Base-by-base conservation (phyloP, 2,888 invertebrate genomes). In the Itoplectis maculator region DNA sequence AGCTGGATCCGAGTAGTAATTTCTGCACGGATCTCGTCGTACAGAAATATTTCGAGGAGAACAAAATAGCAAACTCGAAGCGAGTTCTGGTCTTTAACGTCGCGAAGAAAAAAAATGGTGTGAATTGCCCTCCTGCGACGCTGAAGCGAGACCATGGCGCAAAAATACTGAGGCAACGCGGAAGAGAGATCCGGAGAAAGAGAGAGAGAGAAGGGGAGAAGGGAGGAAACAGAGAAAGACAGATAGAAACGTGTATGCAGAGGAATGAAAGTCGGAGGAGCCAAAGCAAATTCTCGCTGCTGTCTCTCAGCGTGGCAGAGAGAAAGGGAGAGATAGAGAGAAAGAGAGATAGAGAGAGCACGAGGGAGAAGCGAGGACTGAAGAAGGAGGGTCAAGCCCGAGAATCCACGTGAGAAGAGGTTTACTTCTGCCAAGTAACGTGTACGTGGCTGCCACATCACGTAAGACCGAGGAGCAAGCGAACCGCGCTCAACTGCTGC, bases 341-440 rank as follows among this genome's bases (percentile, higher is more conserved):
- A 11, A 6, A 5, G 3, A 7, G 11, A 7, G 11, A 7, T 42
- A n/a, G n/a, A n/a, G n/a, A n/a, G n/a, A n/a, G n/a, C n/a, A n/a
- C n/a, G 29, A 6, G 29, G 18, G 37, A 63, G 13, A 8, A 7
- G 54, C 15, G 51, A 51, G 8, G 56, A 13, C n/a, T n/a, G 40
- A 51, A 40, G 40, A 51, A 79, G 68, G 42, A 79, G 82, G 79
- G 75, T 79, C 75, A 73, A 61, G 73, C 73, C 61, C 35, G 35
- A 61, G 42, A 70, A 42, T n/a, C 56, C 56, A 56, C 54, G 70
- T 56, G 61, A 73, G 73, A 49, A 61, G 73, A 61, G 61, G 73
- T 45, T 78, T 75, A 72, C 79, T 79, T 76, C 68, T 63, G 66
- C 79, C 72, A 61, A 79, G 82, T 76, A 76, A 82, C 73, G 75